phyloP scores from a whole-genome alignment of 2,888 invertebrate genomes.

The Andrena trimmerana region DNA sequence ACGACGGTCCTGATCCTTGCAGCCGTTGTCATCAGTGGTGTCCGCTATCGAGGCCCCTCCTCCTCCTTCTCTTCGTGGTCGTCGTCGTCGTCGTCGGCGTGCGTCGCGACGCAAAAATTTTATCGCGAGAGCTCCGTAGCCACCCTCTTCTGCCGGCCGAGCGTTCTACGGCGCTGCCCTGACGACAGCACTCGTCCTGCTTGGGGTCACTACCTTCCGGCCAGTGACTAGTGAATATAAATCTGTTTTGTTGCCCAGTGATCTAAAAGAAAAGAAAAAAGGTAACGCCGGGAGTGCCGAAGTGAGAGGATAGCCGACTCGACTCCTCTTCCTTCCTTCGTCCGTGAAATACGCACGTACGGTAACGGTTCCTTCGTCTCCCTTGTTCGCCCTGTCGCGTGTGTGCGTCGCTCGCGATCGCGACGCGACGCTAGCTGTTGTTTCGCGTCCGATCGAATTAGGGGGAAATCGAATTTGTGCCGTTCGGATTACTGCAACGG shows the following conservation, averaged over 20 bases:
- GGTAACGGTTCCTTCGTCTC: slow-evolving; percentile 54
- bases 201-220: slow-evolving; percentile 73
- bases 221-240: slow-evolving; percentile 75
- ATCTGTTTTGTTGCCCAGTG: slow-evolving; percentile 66
- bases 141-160: slow-evolving; percentile 68
- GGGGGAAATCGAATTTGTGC: slow-evolving; percentile 37
- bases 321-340: slow-evolving; percentile 40
- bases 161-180: slow-evolving; percentile 71
- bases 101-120: slow-evolving; percentile 72
- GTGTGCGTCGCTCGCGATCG: slow-evolving; percentile 39
- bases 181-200: slow-evolving; percentile 73
- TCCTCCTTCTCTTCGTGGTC: slow-evolving; percentile 37
- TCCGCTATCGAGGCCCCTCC: slow-evolving; percentile 65
- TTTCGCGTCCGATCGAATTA: slow-evolving; percentile 20
- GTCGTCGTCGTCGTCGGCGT: slow-evolving; percentile 59
- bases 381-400: slow-evolving; percentile 36
- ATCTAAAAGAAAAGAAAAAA: slow-evolving; percentile 17
- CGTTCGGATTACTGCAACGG: slow-evolving; percentile 20
- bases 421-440: slow-evolving; percentile 27
- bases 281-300: slow-evolving; percentile 52
- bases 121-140: slow-evolving; percentile 72
- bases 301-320: slow-evolving; percentile 51
- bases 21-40: slow-evolving; percentile 75
- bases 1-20: slow-evolving; percentile 72
- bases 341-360: slow-evolving; percentile 58